Evolutionary conservation across 2,113 vertebrate species (phyloP).

Genomic region (Pontoporia blainvillei): DNA sequence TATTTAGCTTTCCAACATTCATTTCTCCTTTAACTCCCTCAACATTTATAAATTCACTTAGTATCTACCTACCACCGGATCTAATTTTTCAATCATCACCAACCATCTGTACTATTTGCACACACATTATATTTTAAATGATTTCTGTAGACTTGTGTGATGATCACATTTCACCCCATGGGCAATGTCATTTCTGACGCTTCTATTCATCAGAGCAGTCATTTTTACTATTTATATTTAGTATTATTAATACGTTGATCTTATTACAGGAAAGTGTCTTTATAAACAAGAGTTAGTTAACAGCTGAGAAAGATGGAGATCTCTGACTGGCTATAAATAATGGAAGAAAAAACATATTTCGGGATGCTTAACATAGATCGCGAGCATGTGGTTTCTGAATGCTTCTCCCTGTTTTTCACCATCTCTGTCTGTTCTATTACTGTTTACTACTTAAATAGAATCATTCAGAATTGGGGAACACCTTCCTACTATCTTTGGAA

Average conservation of each 20-base stretch:
- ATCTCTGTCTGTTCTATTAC: neutral
- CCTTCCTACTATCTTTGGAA: neutral
- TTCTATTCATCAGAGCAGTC: neutral
- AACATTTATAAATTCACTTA: neutral
- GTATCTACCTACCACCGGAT: neutral
- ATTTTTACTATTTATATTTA: neutral
- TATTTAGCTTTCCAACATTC: constrained; percentile 21
- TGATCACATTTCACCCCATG: neutral
- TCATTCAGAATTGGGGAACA: neutral
- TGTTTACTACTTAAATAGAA: neutral
- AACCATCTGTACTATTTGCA: neutral
- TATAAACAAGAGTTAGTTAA: neutral
- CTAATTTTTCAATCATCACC: neutral
- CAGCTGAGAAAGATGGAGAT: constrained; percentile 18
- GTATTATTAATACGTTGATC: neutral
- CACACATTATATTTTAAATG: neutral
- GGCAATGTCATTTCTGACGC: neutral
- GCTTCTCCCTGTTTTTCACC: neutral
- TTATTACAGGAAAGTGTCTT: neutral
- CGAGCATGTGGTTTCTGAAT: neutral
- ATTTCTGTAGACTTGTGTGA: neutral
- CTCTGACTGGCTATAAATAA: neutral
- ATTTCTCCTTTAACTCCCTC: constrained; percentile 10
- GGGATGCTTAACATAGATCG: neutral
- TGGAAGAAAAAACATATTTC: neutral